phyloP scores from a whole-genome alignment of 2,113 vertebrate genomes.

The Nyctereutes procyonoides region DNA sequence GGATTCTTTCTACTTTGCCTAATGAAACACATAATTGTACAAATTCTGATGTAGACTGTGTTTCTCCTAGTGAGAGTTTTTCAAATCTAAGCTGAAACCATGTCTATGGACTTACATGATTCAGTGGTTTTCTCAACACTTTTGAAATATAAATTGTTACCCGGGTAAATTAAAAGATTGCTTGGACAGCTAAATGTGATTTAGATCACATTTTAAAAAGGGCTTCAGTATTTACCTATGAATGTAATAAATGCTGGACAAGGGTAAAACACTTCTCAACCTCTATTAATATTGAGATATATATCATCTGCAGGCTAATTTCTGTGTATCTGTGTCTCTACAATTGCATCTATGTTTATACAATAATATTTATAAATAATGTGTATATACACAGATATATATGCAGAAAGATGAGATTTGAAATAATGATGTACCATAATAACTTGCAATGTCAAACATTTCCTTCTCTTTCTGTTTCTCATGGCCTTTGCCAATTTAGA shows the following conservation, averaged over 20 bases:
- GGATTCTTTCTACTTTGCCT: not conserved
- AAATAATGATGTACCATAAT: not conserved
- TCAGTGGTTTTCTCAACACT: not conserved
- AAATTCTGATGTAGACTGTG: not conserved
- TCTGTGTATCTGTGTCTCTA: not conserved
- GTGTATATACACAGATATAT: not conserved
- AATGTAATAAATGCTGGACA: not conserved
- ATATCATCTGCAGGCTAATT: not conserved
- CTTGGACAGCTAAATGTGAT: not conserved
- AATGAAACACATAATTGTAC: slow-evolving; percentile 39
- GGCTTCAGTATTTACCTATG: not conserved
- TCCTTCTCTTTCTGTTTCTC: not conserved
- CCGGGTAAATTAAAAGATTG: not conserved
- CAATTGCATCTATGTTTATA: not conserved
- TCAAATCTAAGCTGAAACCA: slow-evolving; percentile 28
- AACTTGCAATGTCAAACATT: not conserved
- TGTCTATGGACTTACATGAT: not conserved
- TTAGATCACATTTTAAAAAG: slow-evolving; percentile 5
- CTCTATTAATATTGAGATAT: not conserved
- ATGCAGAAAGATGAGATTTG: not conserved
- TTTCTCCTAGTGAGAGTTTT: not conserved
- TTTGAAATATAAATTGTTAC: not conserved
- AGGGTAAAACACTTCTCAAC: not conserved
- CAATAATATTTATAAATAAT: not conserved
- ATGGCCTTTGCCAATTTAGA: not conserved